Conservation (phyloP, 2,113 vertebrate genomes). For the Phylloscopus whistleri region DNA sequence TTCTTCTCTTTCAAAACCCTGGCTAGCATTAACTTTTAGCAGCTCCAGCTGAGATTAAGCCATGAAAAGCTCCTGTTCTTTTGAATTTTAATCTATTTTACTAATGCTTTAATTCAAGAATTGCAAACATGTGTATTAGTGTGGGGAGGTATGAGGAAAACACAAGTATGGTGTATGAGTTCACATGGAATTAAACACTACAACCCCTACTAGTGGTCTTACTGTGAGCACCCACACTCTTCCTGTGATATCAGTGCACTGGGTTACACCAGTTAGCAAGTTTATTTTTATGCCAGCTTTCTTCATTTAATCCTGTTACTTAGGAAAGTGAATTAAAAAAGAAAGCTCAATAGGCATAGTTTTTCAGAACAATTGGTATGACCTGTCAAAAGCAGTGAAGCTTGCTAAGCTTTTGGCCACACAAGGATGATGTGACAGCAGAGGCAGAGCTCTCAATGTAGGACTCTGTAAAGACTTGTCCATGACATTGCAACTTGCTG, state of each 20-base stretch:
- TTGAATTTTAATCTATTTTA: background rate
- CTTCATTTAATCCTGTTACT: background rate
- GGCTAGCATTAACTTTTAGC: background rate
- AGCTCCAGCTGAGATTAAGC: background rate
- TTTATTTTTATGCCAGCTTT: background rate
- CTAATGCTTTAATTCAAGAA: background rate
- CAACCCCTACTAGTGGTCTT: background rate
- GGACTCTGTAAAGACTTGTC: background rate
- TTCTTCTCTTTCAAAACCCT: background rate
- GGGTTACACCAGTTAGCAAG: background rate
- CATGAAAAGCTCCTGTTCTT: background rate
- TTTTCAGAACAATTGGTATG: background rate
- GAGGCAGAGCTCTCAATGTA: background rate
- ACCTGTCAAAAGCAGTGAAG: background rate
- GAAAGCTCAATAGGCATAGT: background rate
- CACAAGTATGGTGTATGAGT: background rate
- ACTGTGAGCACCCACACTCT: background rate
- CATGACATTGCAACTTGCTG: background rate
- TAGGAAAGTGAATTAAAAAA: background rate
- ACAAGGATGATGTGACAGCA: background rate
- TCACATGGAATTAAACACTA: background rate
- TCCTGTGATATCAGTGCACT: background rate
- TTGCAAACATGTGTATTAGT: background rate
- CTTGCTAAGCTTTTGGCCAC: background rate
- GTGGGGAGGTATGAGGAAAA: background rate